These are phyloP conservation scores for Doryteuthis pealeii DNA, from an alignment of 1,140 invertebrate genomes.

Conservation along the genomic window DNA sequence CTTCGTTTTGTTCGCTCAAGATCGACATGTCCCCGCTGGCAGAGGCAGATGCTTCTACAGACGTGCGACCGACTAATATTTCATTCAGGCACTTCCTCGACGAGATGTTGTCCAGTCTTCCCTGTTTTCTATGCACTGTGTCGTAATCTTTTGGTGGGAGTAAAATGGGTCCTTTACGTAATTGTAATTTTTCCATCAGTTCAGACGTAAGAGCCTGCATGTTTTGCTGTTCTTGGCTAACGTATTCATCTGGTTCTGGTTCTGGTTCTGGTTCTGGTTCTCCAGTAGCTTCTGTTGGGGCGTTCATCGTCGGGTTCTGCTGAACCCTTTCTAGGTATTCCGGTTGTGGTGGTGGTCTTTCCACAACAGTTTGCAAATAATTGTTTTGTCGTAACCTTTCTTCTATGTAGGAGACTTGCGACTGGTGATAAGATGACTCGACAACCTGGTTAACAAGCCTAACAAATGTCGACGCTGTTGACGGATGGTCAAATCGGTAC, in stretches of 20 bases:
- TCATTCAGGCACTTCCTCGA: slow-evolving; percentile 25
- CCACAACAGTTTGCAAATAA: too few relatives aligned
- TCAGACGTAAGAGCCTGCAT: slow-evolving; percentile 92
- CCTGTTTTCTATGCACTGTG: slow-evolving; percentile 73
- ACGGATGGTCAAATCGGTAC: slow-evolving; percentile 89
- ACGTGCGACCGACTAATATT: background rate
- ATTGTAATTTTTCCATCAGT: slow-evolving; percentile 67
- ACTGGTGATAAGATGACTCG: slow-evolving; percentile 73
- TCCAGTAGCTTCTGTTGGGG: slow-evolving; percentile 37
- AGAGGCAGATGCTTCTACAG: background rate
- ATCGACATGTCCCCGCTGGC: background rate
- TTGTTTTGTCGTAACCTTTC: slow-evolving; percentile 24
- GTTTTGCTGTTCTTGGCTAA: slow-evolving; percentile 67
- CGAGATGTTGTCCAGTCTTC: slow-evolving; percentile 61
- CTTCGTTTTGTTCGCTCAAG: background rate
- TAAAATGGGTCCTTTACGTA: slow-evolving; percentile 71
- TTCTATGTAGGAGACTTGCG: slow-evolving; percentile 54
- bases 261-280: too few relatives aligned
- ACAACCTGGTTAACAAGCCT: slow-evolving; percentile 80
- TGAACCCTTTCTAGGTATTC: slow-evolving; percentile 30
- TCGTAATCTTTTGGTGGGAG: slow-evolving; percentile 92
- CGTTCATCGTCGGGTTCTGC: slow-evolving; percentile 37
- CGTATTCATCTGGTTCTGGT: slow-evolving; percentile 47
- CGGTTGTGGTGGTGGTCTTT: slow-evolving; percentile 10
- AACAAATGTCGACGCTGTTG: slow-evolving; percentile 83